Evolutionary conservation across 2,797 vertebrate genomes (phyloP).

Genomic region (Protosalanx chinensis): DNA sequence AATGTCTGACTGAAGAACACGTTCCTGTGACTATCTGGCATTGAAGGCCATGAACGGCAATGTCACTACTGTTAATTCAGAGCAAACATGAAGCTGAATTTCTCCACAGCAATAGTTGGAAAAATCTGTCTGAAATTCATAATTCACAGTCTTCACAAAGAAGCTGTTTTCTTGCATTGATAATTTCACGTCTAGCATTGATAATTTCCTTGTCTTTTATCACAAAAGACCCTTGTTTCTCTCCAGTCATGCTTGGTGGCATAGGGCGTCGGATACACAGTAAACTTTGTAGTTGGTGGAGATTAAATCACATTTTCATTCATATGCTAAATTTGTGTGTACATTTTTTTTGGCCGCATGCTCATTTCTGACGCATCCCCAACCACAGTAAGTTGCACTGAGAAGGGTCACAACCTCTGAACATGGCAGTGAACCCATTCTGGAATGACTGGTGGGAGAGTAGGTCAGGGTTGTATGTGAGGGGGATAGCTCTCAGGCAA

Average conservation of each 20-base stretch:
- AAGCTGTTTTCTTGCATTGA: conserved; percentile 16
- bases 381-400: conserved; percentile 19
- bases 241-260: conserved; percentile 31
- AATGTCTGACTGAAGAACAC: not conserved
- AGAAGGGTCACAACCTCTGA: conserved; percentile 25
- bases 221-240: conserved; percentile 28
- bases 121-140: conserved; percentile 25
- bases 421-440: not conserved
- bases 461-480: conserved; percentile 18
- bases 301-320: conserved; percentile 66
- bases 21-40: not conserved
- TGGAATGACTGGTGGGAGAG: conserved; percentile 25
- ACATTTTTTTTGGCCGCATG: conserved; percentile 47
- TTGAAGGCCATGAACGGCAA: not conserved
- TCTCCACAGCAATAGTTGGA: conserved; percentile 28
- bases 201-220: conserved; percentile 16
- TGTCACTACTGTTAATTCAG: not conserved
- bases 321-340: conserved; percentile 64
- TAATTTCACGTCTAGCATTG: conserved; percentile 4
- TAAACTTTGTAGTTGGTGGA: conserved; percentile 45
- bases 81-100: not conserved
- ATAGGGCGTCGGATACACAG: conserved; percentile 33
- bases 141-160: conserved; percentile 5
- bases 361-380: conserved; percentile 23
- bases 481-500: conserved; percentile 36